Base-by-base conservation (phyloP, 2,797 vertebrate genomes). In the Vultur gryphus region DNA sequence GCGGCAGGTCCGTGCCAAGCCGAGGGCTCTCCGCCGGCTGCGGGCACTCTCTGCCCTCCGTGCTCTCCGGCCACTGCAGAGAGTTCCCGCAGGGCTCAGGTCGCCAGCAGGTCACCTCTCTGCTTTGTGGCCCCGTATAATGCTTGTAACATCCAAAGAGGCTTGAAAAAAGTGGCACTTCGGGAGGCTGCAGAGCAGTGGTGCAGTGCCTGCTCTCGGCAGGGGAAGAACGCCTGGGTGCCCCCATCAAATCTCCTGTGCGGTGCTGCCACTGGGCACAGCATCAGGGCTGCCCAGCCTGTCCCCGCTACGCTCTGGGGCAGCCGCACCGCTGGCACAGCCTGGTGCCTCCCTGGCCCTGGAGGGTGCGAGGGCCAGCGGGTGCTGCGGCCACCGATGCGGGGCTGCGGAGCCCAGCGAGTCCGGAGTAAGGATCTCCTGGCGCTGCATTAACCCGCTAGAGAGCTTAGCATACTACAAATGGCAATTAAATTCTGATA, bases 311-410 rank as follows among this genome's bases (percentile, higher is more conserved):
- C 0, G 6, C 7, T 5, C 29, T 1, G 2, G 43, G 10, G 10
- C 37, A 58, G 49, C 35, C 1, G 1, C 13, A 5, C 14, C 2
- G 13, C 52, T 1, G 8, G n/a, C 65, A 17, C 15, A 33, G 67
- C 51, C 35, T 2, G 25, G n/a, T 43, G 29, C n/a, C 24, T 46
- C n/a, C 11, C 44, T 1, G 4, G 25, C 17, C 25, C 25, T 1
- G 4, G 41, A 48, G 43, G 43, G n/a, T 7, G 12, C 0, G 1
- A 6, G 29, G 19, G 33, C 26, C 6, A 8, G 61, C 1, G 13
- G 28, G 17, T 7, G 7, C 64, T 48, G 55, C 0, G 0, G 41
- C 31, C 10, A 3, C 39, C 0, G 0, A 5, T 7, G 23, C 0
- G 2, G 26, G 80, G 26, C 35, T n/a, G 57, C 0, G 1, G 49